Evolutionary conservation across 2,797 vertebrate species (phyloP).

Genomic region (Bradypus variegatus): DNA sequence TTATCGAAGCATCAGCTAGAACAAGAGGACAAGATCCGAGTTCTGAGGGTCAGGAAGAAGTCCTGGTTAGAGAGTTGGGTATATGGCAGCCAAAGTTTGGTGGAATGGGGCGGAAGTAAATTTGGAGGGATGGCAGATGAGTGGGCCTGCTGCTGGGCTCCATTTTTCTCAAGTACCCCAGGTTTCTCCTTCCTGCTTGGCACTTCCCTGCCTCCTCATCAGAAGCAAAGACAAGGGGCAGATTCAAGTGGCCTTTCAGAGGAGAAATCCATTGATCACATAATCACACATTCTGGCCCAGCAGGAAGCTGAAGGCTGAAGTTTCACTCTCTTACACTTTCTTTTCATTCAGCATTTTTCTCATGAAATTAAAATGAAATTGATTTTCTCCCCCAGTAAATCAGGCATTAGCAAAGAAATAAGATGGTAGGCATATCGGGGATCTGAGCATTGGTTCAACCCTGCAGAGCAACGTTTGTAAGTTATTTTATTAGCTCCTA

Average conservation of each 20-base stretch:
- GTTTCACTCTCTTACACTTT: slow-evolving; percentile 7
- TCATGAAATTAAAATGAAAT: slow-evolving; percentile 58
- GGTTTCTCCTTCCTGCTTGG: background rate
- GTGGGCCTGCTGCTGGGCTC: background rate
- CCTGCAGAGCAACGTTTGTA: background rate
- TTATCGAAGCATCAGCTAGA: background rate
- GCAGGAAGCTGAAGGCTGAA: background rate
- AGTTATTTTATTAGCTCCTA: slow-evolving; percentile 10
- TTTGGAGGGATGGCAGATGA: background rate
- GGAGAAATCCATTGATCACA: slow-evolving; percentile 21
- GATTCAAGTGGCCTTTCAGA: background rate
- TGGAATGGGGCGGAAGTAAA: background rate
- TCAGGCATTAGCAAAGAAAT: slow-evolving; percentile 31
- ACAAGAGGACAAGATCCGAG: background rate
- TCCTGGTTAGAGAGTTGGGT: background rate
- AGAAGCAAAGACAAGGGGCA: background rate
- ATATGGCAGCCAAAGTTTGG: background rate
- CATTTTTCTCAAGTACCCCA: background rate
- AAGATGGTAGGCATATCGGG: background rate
- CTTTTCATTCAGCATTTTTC: slow-evolving; percentile 51
- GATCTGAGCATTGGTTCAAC: background rate
- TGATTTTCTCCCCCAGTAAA: slow-evolving; percentile 42
- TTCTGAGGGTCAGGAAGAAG: background rate
- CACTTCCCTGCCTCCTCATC: background rate
- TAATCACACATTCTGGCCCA: slow-evolving; percentile 18